These are phyloP conservation scores for Poicephalus gulielmi DNA, from an alignment of 2,113 vertebrate species.

Conservation along the genomic window DNA sequence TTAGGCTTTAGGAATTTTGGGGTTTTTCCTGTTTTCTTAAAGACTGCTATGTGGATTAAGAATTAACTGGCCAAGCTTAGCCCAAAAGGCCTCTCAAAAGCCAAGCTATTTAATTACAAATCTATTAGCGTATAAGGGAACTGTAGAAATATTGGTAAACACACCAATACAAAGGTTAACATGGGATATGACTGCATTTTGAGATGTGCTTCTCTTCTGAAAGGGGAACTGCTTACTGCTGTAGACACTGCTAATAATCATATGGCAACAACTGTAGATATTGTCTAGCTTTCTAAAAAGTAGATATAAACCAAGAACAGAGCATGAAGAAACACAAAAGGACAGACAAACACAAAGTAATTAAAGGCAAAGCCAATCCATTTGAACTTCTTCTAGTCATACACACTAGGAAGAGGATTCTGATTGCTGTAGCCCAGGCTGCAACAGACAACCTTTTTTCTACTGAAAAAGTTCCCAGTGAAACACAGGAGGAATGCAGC, in stretches of 20 bases:
- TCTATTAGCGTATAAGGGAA: not conserved
- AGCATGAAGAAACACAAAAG: not conserved
- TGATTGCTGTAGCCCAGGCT: not conserved
- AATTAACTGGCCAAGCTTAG: not conserved
- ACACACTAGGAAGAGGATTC: not conserved
- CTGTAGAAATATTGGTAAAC: not conserved
- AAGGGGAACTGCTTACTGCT: not conserved
- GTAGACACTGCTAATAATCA: not conserved
- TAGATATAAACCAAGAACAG: not conserved
- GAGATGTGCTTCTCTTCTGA: not conserved
- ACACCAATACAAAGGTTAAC: not conserved
- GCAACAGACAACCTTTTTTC: not conserved
- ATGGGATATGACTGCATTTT: not conserved
- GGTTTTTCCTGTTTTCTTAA: not conserved
- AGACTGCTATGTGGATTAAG: not conserved
- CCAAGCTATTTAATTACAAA: not conserved
- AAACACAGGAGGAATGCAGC: not conserved
- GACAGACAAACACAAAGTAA: not conserved
- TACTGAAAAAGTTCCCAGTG: not conserved
- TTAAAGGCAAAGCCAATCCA: not conserved
- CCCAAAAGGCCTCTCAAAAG: not conserved
- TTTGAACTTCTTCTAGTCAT: not conserved
- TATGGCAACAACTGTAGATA: not conserved
- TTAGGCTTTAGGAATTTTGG: not conserved
- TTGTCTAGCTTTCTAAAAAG: not conserved